Evolutionary conservation across 2,797 vertebrate species (phyloP).

Genomic region (Chelonia mydas): DNA sequence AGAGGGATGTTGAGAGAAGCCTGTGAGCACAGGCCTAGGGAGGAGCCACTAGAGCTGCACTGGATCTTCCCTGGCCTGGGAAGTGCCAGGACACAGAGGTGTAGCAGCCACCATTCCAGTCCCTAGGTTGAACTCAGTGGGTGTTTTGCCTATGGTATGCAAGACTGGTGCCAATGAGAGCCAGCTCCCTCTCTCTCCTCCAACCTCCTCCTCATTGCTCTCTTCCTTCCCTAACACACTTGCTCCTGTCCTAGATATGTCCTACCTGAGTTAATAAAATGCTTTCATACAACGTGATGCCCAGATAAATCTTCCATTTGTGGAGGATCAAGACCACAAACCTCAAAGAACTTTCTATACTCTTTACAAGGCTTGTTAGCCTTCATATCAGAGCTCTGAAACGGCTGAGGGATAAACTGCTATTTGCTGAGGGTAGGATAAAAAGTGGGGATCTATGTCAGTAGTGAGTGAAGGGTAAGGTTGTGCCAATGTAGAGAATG

Average conservation of each 20-base stretch:
- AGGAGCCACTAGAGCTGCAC: not conserved
- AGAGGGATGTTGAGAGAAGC: not conserved
- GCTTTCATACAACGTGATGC: not conserved
- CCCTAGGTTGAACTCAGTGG: not conserved
- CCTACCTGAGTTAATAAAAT: not conserved
- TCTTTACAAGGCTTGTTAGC: not conserved
- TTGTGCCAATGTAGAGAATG: fast-evolving
- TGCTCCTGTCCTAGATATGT: not conserved
- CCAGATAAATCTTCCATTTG: not conserved
- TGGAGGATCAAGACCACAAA: not conserved
- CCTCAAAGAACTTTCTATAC: not conserved
- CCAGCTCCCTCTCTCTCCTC: not conserved
- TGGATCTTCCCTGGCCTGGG: not conserved
- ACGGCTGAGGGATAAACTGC: fast-evolving
- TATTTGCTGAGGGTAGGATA: not conserved
- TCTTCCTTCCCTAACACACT: not conserved
- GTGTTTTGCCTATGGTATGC: not conserved
- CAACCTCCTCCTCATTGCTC: not conserved
- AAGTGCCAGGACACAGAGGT: not conserved
- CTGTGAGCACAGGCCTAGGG: not conserved
- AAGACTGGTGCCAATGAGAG: not conserved
- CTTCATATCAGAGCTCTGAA: not conserved
- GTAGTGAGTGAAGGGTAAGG: fast-evolving
- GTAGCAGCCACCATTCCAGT: not conserved
- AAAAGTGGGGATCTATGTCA: not conserved